Percentiles rank a stretch among this genome's conserved stretches.
Conservation (phyloP, 2,113 vertebrate genomes). For the Tyto alba region DNA sequence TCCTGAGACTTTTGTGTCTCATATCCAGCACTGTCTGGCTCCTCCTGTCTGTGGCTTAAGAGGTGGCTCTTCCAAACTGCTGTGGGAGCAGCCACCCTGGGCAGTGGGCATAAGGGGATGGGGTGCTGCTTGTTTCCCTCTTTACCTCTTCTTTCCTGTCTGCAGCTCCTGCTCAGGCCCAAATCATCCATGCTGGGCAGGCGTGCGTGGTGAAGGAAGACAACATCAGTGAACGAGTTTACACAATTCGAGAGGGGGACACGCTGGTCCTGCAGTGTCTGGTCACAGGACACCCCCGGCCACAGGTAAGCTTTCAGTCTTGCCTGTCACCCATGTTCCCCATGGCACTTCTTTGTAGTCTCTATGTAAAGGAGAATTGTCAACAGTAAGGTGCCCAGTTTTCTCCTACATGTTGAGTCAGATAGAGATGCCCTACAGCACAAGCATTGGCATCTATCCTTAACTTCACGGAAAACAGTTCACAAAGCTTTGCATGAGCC, state of each 20-base stretch:
- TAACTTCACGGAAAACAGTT: neutral
- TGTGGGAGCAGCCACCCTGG: neutral
- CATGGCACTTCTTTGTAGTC: neutral
- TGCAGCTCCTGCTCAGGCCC: conserved; percentile 92
- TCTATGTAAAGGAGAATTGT: accelerated
- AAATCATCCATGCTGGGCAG: conserved; percentile 94
- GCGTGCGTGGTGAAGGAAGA: conserved; percentile 97
- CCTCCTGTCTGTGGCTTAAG: neutral
- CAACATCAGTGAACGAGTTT: conserved; percentile 95
- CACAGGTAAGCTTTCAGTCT: conserved; percentile 78
- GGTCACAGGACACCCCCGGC: conserved; percentile 92
- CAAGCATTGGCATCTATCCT: neutral
- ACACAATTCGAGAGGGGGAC: conserved; percentile 96
- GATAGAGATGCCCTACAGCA: neutral
- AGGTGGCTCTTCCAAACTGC: neutral
- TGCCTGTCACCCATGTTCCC: neutral
- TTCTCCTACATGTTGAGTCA: neutral
- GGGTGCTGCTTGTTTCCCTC: neutral
- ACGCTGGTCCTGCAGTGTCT: conserved; percentile 91
- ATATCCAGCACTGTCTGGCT: neutral
- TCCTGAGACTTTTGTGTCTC: neutral
- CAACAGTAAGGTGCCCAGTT: neutral
- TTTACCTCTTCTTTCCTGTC: neutral
- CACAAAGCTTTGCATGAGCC: neutral
- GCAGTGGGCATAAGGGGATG: neutral